These are phyloP conservation scores for Heliconius cydno DNA, from an alignment of 2,888 invertebrate species.

Conservation along the genomic window DNA sequence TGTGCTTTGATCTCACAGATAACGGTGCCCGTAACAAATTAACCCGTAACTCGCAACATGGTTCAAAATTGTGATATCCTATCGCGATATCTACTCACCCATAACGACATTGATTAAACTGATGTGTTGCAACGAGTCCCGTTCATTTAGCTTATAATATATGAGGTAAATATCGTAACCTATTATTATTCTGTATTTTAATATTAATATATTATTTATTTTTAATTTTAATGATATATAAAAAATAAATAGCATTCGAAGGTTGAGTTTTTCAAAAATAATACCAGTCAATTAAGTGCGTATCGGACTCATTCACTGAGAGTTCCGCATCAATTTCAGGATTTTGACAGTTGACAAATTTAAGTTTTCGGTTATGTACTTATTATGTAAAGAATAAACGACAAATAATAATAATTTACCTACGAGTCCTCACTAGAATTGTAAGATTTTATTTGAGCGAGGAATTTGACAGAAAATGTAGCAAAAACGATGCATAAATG, in stretches of 20 bases:
- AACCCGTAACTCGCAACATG: slow-evolving; percentile 59
- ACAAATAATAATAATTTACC: too few relatives aligned
- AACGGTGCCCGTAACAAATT: slow-evolving; percentile 71
- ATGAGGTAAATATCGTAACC: background rate
- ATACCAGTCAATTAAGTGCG: background rate
- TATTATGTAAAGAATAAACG: too few relatives aligned
- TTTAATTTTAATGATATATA: background rate
- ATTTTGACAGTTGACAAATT: too few relatives aligned
- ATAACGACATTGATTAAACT: slow-evolving; percentile 72
- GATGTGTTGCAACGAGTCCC: slow-evolving; percentile 17
- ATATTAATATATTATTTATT: background rate
- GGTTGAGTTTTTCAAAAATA: background rate
- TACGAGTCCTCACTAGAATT: too few relatives aligned
- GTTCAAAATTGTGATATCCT: slow-evolving; percentile 51
- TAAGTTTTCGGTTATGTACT: too few relatives aligned
- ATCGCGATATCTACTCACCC: slow-evolving; percentile 62
- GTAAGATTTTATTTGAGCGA: too few relatives aligned
- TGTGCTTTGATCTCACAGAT: slow-evolving; percentile 59
- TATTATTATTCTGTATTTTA: slow-evolving; percentile 1
- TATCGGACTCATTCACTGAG: too few relatives aligned
- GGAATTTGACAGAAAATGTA: too few relatives aligned
- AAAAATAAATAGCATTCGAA: background rate
- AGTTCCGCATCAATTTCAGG: too few relatives aligned
- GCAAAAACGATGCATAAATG: too few relatives aligned
- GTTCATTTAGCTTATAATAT: background rate